Percentiles rank a stretch among this genome's conserved stretches.
These are phyloP conservation scores for Eubasilissa splendida DNA, from an alignment of 2,888 invertebrate genomes.

Conservation along the genomic window DNA sequence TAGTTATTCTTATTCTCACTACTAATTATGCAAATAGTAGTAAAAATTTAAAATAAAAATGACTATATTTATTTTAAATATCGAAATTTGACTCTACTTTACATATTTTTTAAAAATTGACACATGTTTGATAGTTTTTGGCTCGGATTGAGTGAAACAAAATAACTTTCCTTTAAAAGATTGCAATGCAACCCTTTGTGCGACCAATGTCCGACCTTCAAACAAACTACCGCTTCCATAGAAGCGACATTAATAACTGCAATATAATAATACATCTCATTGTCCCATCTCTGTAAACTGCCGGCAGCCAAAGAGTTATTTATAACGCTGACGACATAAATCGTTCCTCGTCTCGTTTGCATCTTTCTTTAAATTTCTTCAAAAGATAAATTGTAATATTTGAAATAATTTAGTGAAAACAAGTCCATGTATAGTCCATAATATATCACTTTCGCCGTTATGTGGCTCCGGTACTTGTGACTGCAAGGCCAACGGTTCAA, in stretches of 20 bases:
- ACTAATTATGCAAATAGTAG: too few species aligned
- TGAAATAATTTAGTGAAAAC: conserved; percentile 17
- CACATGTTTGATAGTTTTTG: too few species aligned
- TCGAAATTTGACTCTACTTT: too few species aligned
- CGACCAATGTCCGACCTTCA: conserved; percentile 36
- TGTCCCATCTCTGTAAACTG: conserved; percentile 8
- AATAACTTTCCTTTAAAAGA: neutral
- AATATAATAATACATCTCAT: conserved; percentile 3
- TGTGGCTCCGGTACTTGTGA: conserved; percentile 34
- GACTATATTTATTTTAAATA: too few species aligned
- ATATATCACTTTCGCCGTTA: conserved; percentile 56
- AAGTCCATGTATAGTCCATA: neutral
- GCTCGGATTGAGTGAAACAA: neutral
- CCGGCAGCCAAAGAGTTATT: conserved; percentile 13
- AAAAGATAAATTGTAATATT: neutral
- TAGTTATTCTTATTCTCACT: too few species aligned
- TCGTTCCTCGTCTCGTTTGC: conserved; percentile 2
- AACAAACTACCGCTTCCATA: conserved; percentile 41
- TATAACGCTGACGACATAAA: conserved; percentile 1
- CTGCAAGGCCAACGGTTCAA: conserved; percentile 34
- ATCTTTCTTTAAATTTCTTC: neutral
- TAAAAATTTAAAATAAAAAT: too few species aligned
- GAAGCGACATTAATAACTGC: conserved; percentile 25
- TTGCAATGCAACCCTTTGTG: conserved; percentile 25
- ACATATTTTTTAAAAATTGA: too few species aligned